Evolutionary conservation across 2,113 vertebrate species (phyloP).

Genomic region (Aix galericulata): DNA sequence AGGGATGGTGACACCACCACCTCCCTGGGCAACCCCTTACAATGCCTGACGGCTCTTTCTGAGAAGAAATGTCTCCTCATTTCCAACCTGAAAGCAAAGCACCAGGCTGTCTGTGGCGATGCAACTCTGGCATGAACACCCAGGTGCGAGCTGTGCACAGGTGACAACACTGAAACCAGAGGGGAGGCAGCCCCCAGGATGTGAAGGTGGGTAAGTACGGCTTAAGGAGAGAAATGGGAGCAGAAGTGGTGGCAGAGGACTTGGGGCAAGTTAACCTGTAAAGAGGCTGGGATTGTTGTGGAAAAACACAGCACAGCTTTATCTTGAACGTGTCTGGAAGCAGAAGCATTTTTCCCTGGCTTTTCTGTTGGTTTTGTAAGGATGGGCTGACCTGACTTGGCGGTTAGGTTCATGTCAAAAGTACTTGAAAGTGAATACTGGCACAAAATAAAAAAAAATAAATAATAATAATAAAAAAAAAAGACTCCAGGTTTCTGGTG

Average conservation of each 20-base stretch:
- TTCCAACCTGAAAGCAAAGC: background rate
- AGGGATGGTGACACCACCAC: too few species aligned
- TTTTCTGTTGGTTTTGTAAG: background rate
- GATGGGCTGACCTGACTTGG: background rate
- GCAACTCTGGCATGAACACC: background rate
- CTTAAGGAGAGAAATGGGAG: background rate
- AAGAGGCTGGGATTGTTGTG: background rate
- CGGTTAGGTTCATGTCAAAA: background rate
- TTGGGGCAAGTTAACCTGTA: background rate
- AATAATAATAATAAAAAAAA: too few species aligned
- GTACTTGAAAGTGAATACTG: background rate
- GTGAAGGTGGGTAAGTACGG: background rate
- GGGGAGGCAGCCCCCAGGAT: background rate
- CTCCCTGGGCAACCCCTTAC: too few species aligned
- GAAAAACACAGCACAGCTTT: background rate
- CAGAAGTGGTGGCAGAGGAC: too few species aligned
- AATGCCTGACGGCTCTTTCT: too few species aligned
- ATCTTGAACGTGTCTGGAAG: background rate
- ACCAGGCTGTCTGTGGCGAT: background rate
- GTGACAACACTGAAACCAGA: accelerated
- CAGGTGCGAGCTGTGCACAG: background rate
- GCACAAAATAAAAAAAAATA: background rate
- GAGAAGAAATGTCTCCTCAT: too few species aligned
- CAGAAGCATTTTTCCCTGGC: background rate
- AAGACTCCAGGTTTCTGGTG: background rate